Evolutionary conservation across 1,140 invertebrate genomes (phyloP), one percentile per base, ranked within the genome.

Genomic region (Musca vetustissima): DNA sequence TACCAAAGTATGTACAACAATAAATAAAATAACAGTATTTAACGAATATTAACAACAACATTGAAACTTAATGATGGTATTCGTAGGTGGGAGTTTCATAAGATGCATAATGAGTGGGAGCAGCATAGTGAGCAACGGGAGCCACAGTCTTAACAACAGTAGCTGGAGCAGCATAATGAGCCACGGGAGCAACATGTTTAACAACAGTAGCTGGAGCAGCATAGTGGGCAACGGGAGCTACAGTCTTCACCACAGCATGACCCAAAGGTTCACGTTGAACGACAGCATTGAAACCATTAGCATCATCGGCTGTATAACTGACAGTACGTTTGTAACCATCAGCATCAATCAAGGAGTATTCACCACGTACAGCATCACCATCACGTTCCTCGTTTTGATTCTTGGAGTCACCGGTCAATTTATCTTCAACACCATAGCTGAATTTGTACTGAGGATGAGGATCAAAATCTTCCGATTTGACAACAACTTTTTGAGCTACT

Each of bases 361-460:
- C 68, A 49, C 70, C 75, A 71, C 73, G 70, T n/a, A 72, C 70
- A 17, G 76, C 70, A 67, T 71, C 71, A 66, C 76, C 83, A 67
- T 86, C 81, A 50, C 86, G 81, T 70, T 81, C 84, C 82, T 88
- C 86, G 71, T 85, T 81, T 73, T 87, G 85, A 47, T 76, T 82
- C 82, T 88, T 87, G 71, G 83, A 79, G 75, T 88, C 86, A 22
- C 88, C 86, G 68, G 84, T 88, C 71, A 81, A 75, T 24, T 83
- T 81, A 75, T 87, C 86, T 66, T 85, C 79, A 55, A 85, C 72
- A 59, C 73, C 73, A 52, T 75, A 87, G 4, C 80, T 75, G 77
- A 84, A 87, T 53, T 75, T 74, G 76, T 86, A 86, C 71, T 84
- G 83, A 4, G 74, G 74, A 72, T 77, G 76, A 55, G 75, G 73